A percentile compares a stretch with the other conserved stretches of the same genome.
Conservation (phyloP, 2,888 invertebrate genomes). For the Macaria notata region DNA sequence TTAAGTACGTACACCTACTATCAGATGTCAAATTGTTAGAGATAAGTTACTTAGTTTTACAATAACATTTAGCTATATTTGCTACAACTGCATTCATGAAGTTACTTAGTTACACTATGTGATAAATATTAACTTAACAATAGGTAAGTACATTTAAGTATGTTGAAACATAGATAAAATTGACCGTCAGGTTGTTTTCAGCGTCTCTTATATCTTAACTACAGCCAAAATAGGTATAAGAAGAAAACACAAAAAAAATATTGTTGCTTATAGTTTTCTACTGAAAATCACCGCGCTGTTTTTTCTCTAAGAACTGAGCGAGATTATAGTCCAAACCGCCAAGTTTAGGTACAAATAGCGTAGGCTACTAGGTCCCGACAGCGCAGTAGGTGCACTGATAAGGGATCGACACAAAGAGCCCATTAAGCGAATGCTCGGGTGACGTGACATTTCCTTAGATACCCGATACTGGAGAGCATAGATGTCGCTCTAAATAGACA, state of each 20-base stretch:
- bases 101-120: not conserved
- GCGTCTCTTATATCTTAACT: too few relatives aligned
- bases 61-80: too few relatives aligned
- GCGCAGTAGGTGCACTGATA: conserved; percentile 59
- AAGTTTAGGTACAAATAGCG: conserved; percentile 43
- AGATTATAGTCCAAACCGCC: too few relatives aligned
- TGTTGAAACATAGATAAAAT: too few relatives aligned
- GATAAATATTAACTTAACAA: not conserved
- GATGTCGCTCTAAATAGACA: too few relatives aligned
- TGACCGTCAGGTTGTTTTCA: too few relatives aligned
- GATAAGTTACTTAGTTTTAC: too few relatives aligned
- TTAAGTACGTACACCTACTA: too few relatives aligned
- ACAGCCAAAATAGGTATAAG: not conserved
- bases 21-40: too few relatives aligned
- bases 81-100: too few relatives aligned
- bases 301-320: too few relatives aligned
- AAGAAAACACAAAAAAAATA: not conserved
- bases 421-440: conserved; percentile 70
- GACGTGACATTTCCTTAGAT: conserved; percentile 80
- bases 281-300: too few relatives aligned
- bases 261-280: not conserved
- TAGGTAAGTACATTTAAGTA: not conserved
- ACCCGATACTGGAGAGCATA: conserved; percentile 41
- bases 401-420: conserved; percentile 79
- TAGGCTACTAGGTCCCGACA: conserved; percentile 16